These are phyloP conservation scores for Dysmachus trigonus DNA, from an alignment of 2,888 invertebrate genomes.

Conservation along the genomic window DNA sequence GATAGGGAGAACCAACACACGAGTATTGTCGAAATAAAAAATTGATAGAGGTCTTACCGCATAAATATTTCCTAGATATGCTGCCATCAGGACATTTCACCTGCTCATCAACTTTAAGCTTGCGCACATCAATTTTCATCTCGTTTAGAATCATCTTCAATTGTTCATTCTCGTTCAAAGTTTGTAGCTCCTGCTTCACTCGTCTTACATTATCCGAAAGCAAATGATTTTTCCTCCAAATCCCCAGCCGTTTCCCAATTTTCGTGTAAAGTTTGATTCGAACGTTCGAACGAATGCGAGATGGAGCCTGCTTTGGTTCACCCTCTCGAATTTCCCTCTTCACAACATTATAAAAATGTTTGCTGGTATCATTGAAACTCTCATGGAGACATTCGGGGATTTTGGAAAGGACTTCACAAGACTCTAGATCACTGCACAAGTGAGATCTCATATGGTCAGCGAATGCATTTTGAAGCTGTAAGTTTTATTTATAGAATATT, in stretches of 20 bases:
- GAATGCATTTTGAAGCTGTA: conserved; percentile 46
- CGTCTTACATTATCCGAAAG: conserved; percentile 53
- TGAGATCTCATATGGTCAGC: conserved; percentile 50
- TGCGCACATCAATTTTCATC: conserved; percentile 53
- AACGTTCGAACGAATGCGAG: conserved; percentile 49
- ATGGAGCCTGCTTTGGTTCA: neutral
- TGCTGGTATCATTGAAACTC: conserved; percentile 29
- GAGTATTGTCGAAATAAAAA: neutral
- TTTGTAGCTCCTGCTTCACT: conserved; percentile 52
- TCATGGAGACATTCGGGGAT: conserved; percentile 51
- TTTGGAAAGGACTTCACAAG: conserved; percentile 53
- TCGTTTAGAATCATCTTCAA: conserved; percentile 50
- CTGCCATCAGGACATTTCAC: conserved; percentile 67
- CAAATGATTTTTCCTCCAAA: conserved; percentile 58
- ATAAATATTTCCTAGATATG: conserved; percentile 66
- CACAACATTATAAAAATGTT: conserved; percentile 51
- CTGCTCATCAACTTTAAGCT: conserved; percentile 53
- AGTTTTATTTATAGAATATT: neutral
- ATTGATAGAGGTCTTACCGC: conserved; percentile 66
- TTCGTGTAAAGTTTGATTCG: conserved; percentile 53
- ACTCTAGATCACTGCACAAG: conserved; percentile 51
- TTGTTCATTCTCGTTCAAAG: conserved; percentile 51
- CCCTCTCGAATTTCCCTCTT: conserved; percentile 48
- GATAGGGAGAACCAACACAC: neutral
- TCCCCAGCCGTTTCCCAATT: conserved; percentile 53